Evolutionary conservation across 2,113 vertebrate genomes (phyloP).

Genomic region (Anser brachyrhynchus): DNA sequence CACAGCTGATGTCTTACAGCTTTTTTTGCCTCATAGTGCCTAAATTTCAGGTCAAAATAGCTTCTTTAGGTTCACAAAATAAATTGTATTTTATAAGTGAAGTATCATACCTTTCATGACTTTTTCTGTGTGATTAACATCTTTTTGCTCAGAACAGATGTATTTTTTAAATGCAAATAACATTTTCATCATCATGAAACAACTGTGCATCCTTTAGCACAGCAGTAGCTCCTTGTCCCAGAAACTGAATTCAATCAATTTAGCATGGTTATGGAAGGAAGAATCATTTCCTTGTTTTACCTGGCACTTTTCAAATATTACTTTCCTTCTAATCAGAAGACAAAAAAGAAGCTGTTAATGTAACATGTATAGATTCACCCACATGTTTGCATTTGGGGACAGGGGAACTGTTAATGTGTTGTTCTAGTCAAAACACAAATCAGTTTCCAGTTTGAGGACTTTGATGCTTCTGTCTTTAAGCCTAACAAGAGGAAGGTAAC

Average conservation of each 20-base stretch:
- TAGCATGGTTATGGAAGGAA: neutral
- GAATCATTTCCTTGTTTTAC: neutral
- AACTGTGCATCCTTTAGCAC: neutral
- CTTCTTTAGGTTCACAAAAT: neutral
- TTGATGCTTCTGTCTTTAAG: neutral
- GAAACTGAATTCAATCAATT: neutral
- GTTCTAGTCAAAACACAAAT: neutral
- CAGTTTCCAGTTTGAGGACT: neutral
- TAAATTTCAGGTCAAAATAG: neutral
- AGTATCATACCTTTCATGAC: neutral
- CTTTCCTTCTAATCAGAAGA: neutral
- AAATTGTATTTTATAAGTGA: neutral
- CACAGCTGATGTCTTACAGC: neutral
- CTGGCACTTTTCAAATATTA: neutral
- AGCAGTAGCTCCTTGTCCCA: neutral
- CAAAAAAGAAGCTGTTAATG: neutral
- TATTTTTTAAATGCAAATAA: neutral
- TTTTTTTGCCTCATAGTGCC: neutral
- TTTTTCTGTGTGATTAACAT: neutral
- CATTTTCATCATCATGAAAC: neutral
- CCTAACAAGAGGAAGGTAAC: neutral
- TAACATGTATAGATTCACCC: neutral
- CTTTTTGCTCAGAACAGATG: neutral
- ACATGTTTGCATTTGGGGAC: neutral
- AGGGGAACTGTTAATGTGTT: neutral